These are phyloP conservation scores for Sycophaga agraensis DNA, from an alignment of 1,140 invertebrate genomes.

Conservation along the genomic window DNA sequence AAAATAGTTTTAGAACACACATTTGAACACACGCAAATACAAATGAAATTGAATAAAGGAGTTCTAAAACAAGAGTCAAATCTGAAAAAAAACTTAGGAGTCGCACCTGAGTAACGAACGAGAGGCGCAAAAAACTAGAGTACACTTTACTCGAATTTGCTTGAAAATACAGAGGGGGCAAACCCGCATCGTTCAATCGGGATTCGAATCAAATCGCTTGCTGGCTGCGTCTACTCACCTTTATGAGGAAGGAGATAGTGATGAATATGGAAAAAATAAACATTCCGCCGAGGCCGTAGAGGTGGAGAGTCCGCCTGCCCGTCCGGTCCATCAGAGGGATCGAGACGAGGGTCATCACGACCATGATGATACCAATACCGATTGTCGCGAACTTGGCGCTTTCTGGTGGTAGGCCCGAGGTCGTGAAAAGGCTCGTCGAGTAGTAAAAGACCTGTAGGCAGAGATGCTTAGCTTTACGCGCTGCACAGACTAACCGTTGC, in stretches of 20 bases:
- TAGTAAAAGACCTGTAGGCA: constrained; percentile 96
- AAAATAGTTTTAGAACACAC: too few relatives aligned
- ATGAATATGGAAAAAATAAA: constrained; percentile 97
- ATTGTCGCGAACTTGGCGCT: constrained; percentile 91
- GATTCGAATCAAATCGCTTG: too few relatives aligned
- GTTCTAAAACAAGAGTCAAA: too few relatives aligned
- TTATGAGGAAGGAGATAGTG: constrained; percentile 93
- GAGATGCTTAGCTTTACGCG: background rate
- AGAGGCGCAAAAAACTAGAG: too few relatives aligned
- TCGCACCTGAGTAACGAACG: too few relatives aligned
- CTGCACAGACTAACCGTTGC: too few relatives aligned
- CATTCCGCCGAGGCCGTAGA: constrained; percentile 94
- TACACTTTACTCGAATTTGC: too few relatives aligned
- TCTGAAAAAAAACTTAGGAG: too few relatives aligned
- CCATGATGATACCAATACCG: constrained; percentile 96
- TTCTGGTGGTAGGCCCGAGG: constrained; percentile 82
- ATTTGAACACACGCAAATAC: too few relatives aligned
- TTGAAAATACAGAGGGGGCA: too few relatives aligned
- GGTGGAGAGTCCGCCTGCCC: constrained; percentile 89
- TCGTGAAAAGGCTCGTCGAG: constrained; percentile 88
- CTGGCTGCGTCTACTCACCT: constrained; percentile 71
- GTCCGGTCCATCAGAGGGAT: constrained; percentile 95
- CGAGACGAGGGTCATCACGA: constrained; percentile 92
- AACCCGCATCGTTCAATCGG: too few relatives aligned
- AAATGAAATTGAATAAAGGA: too few relatives aligned